phyloP scores from a whole-genome alignment of 1,140 invertebrate species.

The Periplaneta americana region DNA sequence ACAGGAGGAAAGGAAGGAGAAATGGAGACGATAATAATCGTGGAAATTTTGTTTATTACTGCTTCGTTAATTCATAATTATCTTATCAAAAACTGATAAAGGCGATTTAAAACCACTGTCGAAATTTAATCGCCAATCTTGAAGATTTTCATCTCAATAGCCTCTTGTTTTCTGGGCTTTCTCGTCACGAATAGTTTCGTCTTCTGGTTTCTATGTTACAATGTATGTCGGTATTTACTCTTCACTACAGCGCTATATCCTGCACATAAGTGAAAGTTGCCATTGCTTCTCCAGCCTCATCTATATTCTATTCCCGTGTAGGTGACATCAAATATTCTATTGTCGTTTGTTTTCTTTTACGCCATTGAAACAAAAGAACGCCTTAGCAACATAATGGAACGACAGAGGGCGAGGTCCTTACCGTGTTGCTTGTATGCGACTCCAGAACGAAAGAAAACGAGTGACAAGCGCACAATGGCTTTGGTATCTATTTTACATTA shows the following conservation, averaged over 20 bases:
- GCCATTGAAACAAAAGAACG: neutral
- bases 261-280: neutral
- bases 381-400: neutral
- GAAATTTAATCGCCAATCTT: too few relatives aligned
- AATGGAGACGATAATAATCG: too few relatives aligned
- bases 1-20: too few relatives aligned
- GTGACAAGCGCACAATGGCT: neutral
- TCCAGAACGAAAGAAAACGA: neutral
- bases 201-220: too few relatives aligned
- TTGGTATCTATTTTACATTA: neutral
- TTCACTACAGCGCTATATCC: neutral
- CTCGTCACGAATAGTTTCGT: too few relatives aligned
- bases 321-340: neutral
- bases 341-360: neutral
- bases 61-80: too few relatives aligned
- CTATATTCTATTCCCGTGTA: neutral
- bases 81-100: too few relatives aligned
- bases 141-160: too few relatives aligned
- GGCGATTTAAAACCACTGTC: too few relatives aligned
- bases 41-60: too few relatives aligned
- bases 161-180: too few relatives aligned
- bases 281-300: neutral
- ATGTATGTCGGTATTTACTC: too few relatives aligned
- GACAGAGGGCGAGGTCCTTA: neutral
- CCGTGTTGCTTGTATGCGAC: neutral